Percentiles rank a stretch among this genome's conserved stretches.
Conservation (phyloP, 2,888 invertebrate genomes). For the Hemistola chrysoprasaria region DNA sequence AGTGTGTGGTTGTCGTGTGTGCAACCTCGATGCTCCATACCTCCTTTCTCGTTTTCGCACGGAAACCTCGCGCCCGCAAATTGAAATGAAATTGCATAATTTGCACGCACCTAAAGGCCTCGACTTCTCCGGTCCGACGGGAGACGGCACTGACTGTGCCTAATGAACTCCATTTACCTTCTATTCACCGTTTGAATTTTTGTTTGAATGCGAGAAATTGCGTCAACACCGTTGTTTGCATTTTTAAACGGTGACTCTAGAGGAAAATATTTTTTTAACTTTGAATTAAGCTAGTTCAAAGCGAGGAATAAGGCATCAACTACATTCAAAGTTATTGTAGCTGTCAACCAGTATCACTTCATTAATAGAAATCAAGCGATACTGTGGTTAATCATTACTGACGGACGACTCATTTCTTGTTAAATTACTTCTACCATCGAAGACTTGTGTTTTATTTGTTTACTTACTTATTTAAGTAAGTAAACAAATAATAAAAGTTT, state of each 20-base stretch:
- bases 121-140: slow-evolving; percentile 23
- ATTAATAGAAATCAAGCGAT: no score
- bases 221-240: slow-evolving; percentile 17
- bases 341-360: no score
- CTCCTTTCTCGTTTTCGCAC: neutral
- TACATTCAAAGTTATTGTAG: no score
- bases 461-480: no score
- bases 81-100: slow-evolving; percentile 79
- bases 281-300: no score
- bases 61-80: slow-evolving; percentile 49
- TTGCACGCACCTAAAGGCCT: slow-evolving; percentile 37
- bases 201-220: slow-evolving; percentile 24
- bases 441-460: no score
- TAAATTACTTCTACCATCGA: no score
- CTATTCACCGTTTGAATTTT: slow-evolving; percentile 34
- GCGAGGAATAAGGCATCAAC: no score
- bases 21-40: slow-evolving; percentile 36
- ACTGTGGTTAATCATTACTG: no score
- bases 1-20: slow-evolving; percentile 64
- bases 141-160: slow-evolving; percentile 40
- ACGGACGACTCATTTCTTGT: no score
- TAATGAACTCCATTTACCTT: slow-evolving; percentile 66
- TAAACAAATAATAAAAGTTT: no score
- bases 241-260: slow-evolving; percentile 5
- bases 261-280: neutral